Percentiles rank a stretch among this genome's conserved stretches.
phyloP scores from a whole-genome alignment of 1,140 invertebrate species.

The Scaptomyza graminum region DNA sequence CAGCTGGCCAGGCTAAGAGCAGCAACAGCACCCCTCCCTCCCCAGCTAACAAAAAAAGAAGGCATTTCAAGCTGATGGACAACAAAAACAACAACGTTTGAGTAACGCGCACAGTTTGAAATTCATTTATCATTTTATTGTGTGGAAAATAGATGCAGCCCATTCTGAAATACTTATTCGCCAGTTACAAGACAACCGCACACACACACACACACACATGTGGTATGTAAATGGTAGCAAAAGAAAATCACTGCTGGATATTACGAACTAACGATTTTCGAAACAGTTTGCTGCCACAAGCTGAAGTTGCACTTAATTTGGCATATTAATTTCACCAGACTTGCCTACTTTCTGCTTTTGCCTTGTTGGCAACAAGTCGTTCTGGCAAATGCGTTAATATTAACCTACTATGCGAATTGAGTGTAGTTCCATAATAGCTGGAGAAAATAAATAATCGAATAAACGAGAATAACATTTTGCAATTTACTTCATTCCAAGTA shows the following conservation, averaged over 20 bases:
- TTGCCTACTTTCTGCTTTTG: neutral
- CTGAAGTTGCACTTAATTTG: slow-evolving; percentile 64
- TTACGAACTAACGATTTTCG: slow-evolving; percentile 55
- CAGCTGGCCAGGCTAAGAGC: slow-evolving; percentile 4
- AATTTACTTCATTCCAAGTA: neutral
- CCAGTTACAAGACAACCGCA: slow-evolving; percentile 20
- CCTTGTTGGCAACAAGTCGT: neutral
- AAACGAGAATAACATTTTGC: neutral
- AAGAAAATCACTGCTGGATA: slow-evolving; percentile 57
- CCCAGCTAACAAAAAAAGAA: neutral
- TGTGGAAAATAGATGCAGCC: slow-evolving; percentile 53
- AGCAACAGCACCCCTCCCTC: slow-evolving; percentile 16
- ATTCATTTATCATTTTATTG: slow-evolving; percentile 78
- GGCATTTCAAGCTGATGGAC: slow-evolving; percentile 54
- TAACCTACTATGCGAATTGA: slow-evolving; percentile 15
- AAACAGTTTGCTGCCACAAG: slow-evolving; percentile 49
- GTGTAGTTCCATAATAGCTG: neutral
- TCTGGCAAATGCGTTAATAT: slow-evolving; percentile 34
- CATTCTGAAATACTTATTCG: slow-evolving; percentile 34
- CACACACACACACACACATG: slow-evolving; percentile 10
- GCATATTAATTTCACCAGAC: slow-evolving; percentile 55
- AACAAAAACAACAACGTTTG: slow-evolving; percentile 55
- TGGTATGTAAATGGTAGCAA: slow-evolving; percentile 54
- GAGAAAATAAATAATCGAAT: neutral
- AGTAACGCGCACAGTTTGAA: slow-evolving; percentile 77